These are phyloP conservation scores for Amphiprion ocellaris DNA, from an alignment of 2,113 vertebrate genomes.

Conservation along the genomic window DNA sequence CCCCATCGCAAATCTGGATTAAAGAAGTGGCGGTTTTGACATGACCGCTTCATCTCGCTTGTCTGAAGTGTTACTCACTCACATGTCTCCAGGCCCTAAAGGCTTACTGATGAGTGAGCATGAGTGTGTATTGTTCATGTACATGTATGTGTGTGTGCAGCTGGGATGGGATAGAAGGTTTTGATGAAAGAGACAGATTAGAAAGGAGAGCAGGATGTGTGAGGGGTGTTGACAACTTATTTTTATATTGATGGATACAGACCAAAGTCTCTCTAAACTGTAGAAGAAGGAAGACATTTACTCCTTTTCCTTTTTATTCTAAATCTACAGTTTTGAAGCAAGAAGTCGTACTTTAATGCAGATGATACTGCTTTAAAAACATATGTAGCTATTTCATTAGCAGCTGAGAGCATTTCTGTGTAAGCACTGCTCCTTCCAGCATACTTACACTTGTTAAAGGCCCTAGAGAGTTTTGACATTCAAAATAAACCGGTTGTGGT, in stretches of 20 bases:
- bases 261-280: conserved; percentile 28
- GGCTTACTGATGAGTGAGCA: conserved; percentile 49
- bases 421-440: conserved; percentile 14
- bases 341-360: neutral
- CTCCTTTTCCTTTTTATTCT: too few species aligned
- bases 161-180: conserved; percentile 18
- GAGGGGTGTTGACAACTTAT: conserved; percentile 35
- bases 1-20: conserved; percentile 56
- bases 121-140: conserved; percentile 24
- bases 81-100: conserved; percentile 29
- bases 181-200: conserved; percentile 55
- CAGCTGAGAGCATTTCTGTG: conserved; percentile 10
- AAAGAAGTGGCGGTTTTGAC: conserved; percentile 59
- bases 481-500: conserved; percentile 54
- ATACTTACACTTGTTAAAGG: conserved; percentile 22
- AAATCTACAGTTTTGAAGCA: neutral
- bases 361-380: conserved; percentile 2
- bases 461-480: conserved; percentile 50
- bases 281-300: too few species aligned
- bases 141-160: conserved; percentile 20
- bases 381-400: neutral
- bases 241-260: conserved; percentile 33
- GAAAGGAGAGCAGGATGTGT: conserved; percentile 63
- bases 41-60: conserved; percentile 54
- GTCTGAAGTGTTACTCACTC: conserved; percentile 48